A percentile compares a stretch with the other conserved stretches of the same genome.
Evolutionary conservation across 2,888 invertebrate species (phyloP).

Genomic region (Cerastis rubricosa): DNA sequence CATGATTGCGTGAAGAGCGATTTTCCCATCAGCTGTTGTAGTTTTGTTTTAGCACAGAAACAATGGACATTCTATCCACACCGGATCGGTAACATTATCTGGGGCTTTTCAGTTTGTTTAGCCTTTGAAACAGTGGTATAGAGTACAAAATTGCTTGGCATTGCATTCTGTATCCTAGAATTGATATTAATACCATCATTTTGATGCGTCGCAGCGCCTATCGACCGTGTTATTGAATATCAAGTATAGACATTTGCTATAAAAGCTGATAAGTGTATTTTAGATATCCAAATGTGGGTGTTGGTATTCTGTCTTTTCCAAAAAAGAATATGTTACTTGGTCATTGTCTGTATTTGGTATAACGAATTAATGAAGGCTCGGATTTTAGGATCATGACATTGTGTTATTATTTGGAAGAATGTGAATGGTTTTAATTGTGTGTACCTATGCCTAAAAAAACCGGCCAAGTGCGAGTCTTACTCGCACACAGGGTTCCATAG

Average conservation of each 20-base stretch:
- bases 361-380: neutral
- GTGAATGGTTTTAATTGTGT: neutral
- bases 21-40: constrained; percentile 60
- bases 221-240: constrained; percentile 71
- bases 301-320: constrained; percentile 49
- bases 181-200: constrained; percentile 71
- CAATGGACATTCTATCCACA: constrained; percentile 85
- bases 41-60: constrained; percentile 73
- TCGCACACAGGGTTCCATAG: too few species aligned
- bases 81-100: constrained; percentile 66
- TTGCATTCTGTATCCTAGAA: constrained; percentile 63
- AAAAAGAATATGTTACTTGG: constrained; percentile 34
- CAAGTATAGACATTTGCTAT: constrained; percentile 65
- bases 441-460: neutral
- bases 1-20: constrained; percentile 67
- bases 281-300: constrained; percentile 67
- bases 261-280: constrained; percentile 60
- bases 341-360: constrained; percentile 12
- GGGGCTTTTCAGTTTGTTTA: constrained; percentile 53
- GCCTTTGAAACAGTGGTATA: constrained; percentile 52
- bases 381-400: neutral
- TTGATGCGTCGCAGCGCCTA: constrained; percentile 72
- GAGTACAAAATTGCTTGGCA: constrained; percentile 56
- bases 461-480: too few species aligned
- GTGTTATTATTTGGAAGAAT: neutral